Evolutionary conservation across 1,140 invertebrate species (phyloP).

Genomic region (Eulimnadia texana): DNA sequence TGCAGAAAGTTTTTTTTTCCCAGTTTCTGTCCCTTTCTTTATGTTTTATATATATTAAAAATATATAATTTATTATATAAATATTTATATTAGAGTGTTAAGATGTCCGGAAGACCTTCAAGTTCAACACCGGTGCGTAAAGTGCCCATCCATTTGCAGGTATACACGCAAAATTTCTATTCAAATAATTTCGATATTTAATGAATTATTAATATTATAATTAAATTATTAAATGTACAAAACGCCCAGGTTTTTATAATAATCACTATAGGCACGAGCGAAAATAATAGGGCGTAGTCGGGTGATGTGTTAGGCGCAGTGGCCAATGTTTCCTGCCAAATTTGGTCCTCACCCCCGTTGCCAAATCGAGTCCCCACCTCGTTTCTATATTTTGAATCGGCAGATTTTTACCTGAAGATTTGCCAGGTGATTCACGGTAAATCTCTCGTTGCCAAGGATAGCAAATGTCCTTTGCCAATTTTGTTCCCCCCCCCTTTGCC

Average conservation of each 20-base stretch:
- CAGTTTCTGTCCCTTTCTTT: not conserved
- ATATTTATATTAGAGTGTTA: not conserved
- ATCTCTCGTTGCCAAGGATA: no score
- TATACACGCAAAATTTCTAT: conserved; percentile 30
- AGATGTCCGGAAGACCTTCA: conserved; percentile 12
- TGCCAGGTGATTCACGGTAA: not conserved
- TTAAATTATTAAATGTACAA: not conserved
- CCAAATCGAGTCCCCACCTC: not conserved
- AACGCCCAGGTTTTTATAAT: no score
- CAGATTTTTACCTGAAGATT: not conserved
- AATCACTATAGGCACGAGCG: not conserved
- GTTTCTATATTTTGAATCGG: not conserved
- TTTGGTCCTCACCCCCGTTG: not conserved
- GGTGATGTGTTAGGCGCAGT: not conserved
- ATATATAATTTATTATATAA: not conserved
- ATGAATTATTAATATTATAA: conserved; percentile 10
- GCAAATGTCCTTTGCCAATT: not conserved
- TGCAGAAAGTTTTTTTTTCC: not conserved
- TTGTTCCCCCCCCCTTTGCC: not conserved
- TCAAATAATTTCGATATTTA: conserved; percentile 4
- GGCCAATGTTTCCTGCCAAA: not conserved
- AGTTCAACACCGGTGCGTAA: conserved; percentile 60
- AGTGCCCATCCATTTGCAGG: conserved; percentile 85
- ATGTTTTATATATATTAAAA: not conserved
- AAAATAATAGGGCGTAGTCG: not conserved